A percentile compares a stretch with the other conserved stretches of the same genome.
These are phyloP conservation scores for Mastomys natalensis DNA, from an alignment of 2,113 vertebrate species.

Conservation along the genomic window DNA sequence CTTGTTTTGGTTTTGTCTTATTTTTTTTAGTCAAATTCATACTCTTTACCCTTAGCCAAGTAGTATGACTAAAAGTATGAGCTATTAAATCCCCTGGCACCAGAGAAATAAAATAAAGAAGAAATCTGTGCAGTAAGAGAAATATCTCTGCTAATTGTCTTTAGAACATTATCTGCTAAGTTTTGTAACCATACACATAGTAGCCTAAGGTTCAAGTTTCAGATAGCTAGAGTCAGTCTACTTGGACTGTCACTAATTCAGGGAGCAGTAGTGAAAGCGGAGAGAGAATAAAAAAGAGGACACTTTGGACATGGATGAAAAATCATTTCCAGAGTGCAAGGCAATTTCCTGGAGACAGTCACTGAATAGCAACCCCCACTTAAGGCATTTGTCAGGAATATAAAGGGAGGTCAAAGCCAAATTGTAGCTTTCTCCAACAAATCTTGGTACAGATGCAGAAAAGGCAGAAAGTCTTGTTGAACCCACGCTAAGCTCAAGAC, in stretches of 20 bases:
- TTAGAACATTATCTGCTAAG: not conserved
- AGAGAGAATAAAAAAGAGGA: not conserved
- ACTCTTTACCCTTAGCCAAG: not conserved
- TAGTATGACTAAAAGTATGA: not conserved
- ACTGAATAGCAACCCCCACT: not conserved
- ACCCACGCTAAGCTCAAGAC: not conserved
- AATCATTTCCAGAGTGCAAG: conserved; percentile 12
- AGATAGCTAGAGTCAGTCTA: not conserved
- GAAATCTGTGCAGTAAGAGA: not conserved
- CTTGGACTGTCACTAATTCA: not conserved
- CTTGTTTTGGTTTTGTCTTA: not conserved
- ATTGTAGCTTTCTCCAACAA: conserved; percentile 6
- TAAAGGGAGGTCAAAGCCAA: conserved; percentile 36
- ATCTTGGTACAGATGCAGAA: not conserved
- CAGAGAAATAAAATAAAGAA: not conserved
- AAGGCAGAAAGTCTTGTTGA: not conserved
- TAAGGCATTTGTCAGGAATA: not conserved
- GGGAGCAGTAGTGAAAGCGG: not conserved
- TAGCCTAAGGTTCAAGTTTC: not conserved
- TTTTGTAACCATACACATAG: not conserved
- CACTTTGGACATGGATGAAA: not conserved
- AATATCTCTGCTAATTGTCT: not conserved
- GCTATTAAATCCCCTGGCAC: not conserved
- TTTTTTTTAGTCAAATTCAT: not conserved
- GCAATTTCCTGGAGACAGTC: conserved; percentile 39